Evolutionary conservation across 2,888 invertebrate species (phyloP).

Genomic region (Tholera decimalis): DNA sequence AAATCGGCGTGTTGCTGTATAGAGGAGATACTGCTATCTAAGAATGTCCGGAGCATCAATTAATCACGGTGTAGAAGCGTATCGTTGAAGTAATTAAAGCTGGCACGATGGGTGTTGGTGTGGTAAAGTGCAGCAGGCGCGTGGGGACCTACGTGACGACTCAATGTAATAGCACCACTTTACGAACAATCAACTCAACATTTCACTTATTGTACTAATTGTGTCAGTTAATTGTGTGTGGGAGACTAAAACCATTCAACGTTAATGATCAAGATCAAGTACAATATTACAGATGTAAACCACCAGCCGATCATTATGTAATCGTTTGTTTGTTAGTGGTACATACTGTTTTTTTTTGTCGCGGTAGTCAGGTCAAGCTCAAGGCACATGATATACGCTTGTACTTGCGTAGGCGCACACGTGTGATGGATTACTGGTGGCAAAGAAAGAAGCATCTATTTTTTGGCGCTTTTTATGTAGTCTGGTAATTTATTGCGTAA

Average conservation of each 20-base stretch:
- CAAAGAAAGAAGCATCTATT: conserved; percentile 19
- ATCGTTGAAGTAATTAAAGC: conserved; percentile 70
- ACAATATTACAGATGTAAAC: conserved; percentile 57
- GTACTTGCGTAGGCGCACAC: conserved; percentile 33
- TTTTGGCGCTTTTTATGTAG: conserved; percentile 24
- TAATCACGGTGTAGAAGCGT: conserved; percentile 56
- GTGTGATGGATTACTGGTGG: conserved; percentile 27
- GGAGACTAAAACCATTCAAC: conserved; percentile 45
- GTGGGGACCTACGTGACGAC: conserved; percentile 72
- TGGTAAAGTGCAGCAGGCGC: conserved; percentile 63
- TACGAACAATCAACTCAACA: conserved; percentile 43
- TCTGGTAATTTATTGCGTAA: conserved; percentile 34
- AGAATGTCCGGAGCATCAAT: conserved; percentile 57
- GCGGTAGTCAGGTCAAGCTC: conserved; percentile 78
- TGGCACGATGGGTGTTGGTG: conserved; percentile 72
- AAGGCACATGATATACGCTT: conserved; percentile 70
- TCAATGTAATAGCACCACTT: conserved; percentile 52
- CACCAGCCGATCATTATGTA: conserved; percentile 73
- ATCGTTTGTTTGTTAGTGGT: conserved; percentile 70
- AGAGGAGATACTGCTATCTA: conserved; percentile 43
- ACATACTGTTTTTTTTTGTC: conserved; percentile 65
- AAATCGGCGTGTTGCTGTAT: conserved; percentile 43
- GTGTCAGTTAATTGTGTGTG: conserved; percentile 48
- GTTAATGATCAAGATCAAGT: conserved; percentile 56
- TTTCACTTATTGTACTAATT: conserved; percentile 46